Base-by-base conservation (phyloP, 2,888 invertebrate species). In the Eupithecia vulgata region DNA sequence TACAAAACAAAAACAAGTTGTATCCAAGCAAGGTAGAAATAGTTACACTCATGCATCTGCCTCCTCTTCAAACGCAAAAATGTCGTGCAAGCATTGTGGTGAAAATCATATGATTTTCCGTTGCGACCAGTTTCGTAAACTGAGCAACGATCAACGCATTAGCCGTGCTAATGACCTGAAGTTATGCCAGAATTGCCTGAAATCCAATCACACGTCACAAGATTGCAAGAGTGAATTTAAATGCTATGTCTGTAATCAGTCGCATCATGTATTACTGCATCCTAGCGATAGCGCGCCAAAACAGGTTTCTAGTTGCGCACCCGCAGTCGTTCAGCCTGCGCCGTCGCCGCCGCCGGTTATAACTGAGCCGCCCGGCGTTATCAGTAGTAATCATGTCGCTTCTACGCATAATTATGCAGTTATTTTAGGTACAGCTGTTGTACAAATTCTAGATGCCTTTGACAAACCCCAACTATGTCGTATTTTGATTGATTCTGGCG, bases 161-260 rank as follows among this genome's bases (percentile, higher is more conserved):
- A 34, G 37, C 34, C 34, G 62, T 34, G 30, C 34, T 35, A 34
- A 37, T 34, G 64, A 64, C 15, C 25, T 64, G 17, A 64, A 64
- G 64, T 52, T 52, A 21, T 52, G 52, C 52, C 52, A 52, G 52
- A 52, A 40, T 12, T 40, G 40, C 40, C 4, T 40, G 1, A 40
- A 40, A 40, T 1, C 40, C 10, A 40, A 40, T 52, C 52, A 52
- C 21, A 21, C 52, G n/a, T 52, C 52, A 21, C 1, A n/a, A n/a
- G 21, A 52, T 52, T 52, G 52, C n/a, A n/a, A 52, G 52, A 37
- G 37, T 35, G 64, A 64, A 64, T 34, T 64, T 64, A 37, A 15
- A 64, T 64, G 37, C 64, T n/a, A n/a, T n/a, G n/a, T n/a, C n/a
- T n/a, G 52, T 52, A n/a, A n/a, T n/a, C n/a, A n/a, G n/a, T n/a